These are phyloP conservation scores for Caenorhabditis briggsae DNA, from an alignment of 1,140 invertebrate species.

Conservation along the genomic window DNA sequence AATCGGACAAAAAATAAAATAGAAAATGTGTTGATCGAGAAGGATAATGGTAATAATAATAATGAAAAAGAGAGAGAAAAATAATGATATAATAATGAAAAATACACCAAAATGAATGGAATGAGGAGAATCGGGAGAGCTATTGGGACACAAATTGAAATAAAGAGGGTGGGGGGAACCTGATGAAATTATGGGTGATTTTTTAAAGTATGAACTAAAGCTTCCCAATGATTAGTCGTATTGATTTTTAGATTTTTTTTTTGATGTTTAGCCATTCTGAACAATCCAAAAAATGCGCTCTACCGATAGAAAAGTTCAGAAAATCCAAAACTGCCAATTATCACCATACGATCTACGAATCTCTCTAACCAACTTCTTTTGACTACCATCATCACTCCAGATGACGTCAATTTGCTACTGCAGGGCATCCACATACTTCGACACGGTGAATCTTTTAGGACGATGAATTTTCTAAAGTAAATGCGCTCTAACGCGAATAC, in stretches of 20 bases:
- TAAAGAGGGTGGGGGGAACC: not conserved
- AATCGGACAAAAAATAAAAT: not conserved
- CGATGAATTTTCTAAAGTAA: no score
- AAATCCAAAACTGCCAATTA: no score
- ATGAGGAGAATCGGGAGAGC: not conserved
- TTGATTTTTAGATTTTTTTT: not conserved
- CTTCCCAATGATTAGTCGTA: slow-evolving; percentile 1
- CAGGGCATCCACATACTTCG: slow-evolving; percentile 14
- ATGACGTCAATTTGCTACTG: slow-evolving; percentile 15
- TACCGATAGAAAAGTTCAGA: not conserved
- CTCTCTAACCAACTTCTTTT: no score
- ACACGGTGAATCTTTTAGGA: no score
- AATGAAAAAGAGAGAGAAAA: not conserved
- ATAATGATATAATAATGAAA: not conserved
- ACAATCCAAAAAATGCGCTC: no score
- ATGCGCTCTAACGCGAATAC: no score
- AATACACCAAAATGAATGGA: not conserved
- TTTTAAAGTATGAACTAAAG: not conserved
- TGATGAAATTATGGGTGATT: not conserved
- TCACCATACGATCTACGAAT: no score
- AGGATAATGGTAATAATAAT: not conserved
- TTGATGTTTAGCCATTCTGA: no score
- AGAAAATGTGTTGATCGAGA: not conserved
- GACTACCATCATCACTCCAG: slow-evolving; percentile 22
- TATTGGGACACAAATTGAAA: not conserved